Percentiles rank a stretch among this genome's conserved stretches.
Evolutionary conservation across 2,113 vertebrate species (phyloP).

Genomic region (Planiliza haematocheilus): DNA sequence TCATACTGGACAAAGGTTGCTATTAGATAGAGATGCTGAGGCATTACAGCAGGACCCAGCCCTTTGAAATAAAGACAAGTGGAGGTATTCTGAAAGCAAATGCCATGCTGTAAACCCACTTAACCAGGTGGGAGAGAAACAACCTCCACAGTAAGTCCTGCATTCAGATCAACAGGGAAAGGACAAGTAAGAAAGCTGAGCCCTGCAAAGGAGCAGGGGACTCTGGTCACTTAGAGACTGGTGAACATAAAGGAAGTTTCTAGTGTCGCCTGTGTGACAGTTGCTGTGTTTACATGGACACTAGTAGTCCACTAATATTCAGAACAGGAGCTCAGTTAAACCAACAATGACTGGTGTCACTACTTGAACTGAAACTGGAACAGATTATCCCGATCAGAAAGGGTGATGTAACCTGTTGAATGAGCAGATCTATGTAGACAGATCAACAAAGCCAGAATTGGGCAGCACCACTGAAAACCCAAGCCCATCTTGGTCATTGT

Average conservation of each 20-base stretch:
- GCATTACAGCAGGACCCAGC: conserved; percentile 20
- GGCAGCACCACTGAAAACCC: no score
- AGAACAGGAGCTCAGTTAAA: no score
- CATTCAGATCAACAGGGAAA: background rate
- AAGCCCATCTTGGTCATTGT: no score
- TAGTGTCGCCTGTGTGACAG: background rate
- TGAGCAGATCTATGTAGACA: no score
- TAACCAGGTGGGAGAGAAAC: background rate
- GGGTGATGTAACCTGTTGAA: no score
- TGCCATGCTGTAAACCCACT: background rate
- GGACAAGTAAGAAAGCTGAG: no score
- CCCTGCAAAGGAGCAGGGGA: background rate
- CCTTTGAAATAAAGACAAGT: conserved; percentile 26
- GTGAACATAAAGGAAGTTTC: background rate
- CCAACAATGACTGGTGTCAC: no score
- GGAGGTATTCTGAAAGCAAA: background rate
- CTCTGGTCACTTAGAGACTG: background rate
- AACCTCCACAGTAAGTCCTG: background rate
- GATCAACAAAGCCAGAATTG: no score
- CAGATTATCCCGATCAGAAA: no score
- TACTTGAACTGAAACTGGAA: no score
- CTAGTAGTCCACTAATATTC: no score
- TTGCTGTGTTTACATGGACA: no score
- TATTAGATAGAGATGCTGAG: conserved; percentile 41
- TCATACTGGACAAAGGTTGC: conserved; percentile 34